phyloP scores from a whole-genome alignment of 2,888 invertebrate species.

The Harpalus rufipes region DNA sequence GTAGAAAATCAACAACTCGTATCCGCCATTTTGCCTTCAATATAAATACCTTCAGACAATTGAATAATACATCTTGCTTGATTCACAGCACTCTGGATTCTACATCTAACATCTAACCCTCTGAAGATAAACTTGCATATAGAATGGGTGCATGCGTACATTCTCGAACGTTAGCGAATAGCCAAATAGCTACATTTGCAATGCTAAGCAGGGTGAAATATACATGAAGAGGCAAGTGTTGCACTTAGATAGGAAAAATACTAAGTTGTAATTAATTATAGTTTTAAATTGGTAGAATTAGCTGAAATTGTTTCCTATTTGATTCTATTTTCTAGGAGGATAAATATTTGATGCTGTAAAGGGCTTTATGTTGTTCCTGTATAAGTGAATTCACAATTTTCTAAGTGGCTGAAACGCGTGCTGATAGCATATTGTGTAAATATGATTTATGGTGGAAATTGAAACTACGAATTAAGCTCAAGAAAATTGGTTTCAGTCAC shows the following conservation, averaged over 20 bases:
- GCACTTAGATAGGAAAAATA: conserved; percentile 33
- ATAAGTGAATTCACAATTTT: conserved; percentile 12
- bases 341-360: not conserved
- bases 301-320: not conserved
- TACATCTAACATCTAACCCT: conserved; percentile 24
- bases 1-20: conserved; percentile 27
- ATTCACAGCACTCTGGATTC: conserved; percentile 28
- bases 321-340: not conserved
- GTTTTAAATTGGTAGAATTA: not conserved
- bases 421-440: conserved; percentile 35
- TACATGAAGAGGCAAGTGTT: conserved; percentile 20
- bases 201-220: conserved; percentile 54
- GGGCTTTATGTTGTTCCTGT: not conserved
- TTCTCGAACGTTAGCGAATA: not conserved
- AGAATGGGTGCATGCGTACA: conserved; percentile 30
- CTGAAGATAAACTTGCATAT: conserved; percentile 45
- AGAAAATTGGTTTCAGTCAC: conserved; percentile 9
- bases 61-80: conserved; percentile 42
- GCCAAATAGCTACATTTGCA: conserved; percentile 53
- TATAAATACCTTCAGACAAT: conserved; percentile 41
- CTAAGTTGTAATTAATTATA: not conserved
- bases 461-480: not conserved
- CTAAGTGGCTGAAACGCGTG: not conserved
- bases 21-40: conserved; percentile 21
- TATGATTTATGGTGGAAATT: conserved; percentile 14